Evolutionary conservation across 2,113 vertebrate genomes (phyloP).

Genomic region (Glareola pratincola): DNA sequence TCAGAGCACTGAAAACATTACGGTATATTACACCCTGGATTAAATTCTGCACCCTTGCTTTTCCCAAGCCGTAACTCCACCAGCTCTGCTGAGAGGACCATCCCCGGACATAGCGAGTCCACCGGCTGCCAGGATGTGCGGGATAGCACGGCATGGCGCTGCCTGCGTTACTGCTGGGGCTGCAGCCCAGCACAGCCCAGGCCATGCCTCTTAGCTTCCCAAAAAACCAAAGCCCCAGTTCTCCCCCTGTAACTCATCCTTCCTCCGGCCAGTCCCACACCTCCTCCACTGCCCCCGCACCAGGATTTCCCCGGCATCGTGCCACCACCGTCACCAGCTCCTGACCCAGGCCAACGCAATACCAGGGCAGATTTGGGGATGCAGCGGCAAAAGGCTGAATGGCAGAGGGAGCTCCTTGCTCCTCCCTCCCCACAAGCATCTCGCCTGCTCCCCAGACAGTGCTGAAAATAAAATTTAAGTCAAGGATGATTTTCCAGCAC

Average conservation of each 20-base stretch:
- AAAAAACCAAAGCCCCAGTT: background rate
- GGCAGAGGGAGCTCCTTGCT: background rate
- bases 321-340: background rate
- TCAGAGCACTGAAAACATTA: background rate
- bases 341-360: accelerated
- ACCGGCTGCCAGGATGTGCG: accelerated
- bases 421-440: background rate
- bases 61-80: background rate
- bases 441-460: background rate
- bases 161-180: background rate
- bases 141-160: accelerated
- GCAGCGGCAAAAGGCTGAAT: background rate
- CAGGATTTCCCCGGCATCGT: background rate
- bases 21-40: background rate
- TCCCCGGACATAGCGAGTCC: background rate
- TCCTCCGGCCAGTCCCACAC: background rate
- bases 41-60: background rate
- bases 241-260: background rate
- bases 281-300: background rate
- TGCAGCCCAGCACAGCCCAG: background rate
- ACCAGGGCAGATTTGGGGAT: background rate
- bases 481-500: background rate
- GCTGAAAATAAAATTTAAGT: background rate
- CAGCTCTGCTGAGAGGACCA: background rate
- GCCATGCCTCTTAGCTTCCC: background rate